Percentiles rank a stretch among this genome's conserved stretches.
Evolutionary conservation across 2,113 vertebrate species (phyloP).

Genomic region (Anseranas semipalmata): DNA sequence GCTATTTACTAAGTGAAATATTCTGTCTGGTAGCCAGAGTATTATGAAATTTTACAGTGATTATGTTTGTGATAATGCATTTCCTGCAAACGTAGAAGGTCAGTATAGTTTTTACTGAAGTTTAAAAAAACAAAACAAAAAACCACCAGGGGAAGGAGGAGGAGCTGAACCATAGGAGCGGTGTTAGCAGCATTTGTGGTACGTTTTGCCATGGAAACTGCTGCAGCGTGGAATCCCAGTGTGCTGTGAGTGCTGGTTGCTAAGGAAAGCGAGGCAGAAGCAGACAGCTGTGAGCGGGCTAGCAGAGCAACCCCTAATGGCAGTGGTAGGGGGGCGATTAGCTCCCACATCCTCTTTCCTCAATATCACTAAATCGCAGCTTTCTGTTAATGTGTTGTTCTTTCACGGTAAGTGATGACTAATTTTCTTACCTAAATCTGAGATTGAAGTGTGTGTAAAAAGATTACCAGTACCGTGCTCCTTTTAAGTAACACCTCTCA

Average conservation of each 20-base stretch:
- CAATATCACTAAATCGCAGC: background rate
- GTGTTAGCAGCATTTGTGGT: background rate
- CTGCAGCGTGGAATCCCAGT: constrained; percentile 25
- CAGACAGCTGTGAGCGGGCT: constrained; percentile 7
- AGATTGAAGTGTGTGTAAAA: background rate
- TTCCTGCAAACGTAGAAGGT: background rate
- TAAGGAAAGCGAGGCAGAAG: background rate
- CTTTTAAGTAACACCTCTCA: background rate
- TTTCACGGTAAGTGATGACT: background rate
- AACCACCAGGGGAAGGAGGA: background rate
- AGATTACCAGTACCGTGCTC: background rate
- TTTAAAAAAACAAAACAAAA: background rate
- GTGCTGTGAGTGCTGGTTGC: constrained; percentile 3
- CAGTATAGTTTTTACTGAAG: background rate
- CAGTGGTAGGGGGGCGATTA: constrained; percentile 11
- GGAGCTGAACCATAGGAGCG: background rate
- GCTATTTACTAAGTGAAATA: background rate
- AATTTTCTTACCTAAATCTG: background rate
- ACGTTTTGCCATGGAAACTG: constrained; percentile 70
- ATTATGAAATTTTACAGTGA: background rate
- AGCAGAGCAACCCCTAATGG: background rate
- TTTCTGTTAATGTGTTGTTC: constrained; percentile 14
- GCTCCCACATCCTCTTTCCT: background rate
- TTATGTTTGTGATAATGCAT: background rate
- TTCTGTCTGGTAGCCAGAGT: background rate